Evolutionary conservation across 2,888 invertebrate species (phyloP), one percentile per base, ranked within the genome.

Genomic region (Boloria selene): DNA sequence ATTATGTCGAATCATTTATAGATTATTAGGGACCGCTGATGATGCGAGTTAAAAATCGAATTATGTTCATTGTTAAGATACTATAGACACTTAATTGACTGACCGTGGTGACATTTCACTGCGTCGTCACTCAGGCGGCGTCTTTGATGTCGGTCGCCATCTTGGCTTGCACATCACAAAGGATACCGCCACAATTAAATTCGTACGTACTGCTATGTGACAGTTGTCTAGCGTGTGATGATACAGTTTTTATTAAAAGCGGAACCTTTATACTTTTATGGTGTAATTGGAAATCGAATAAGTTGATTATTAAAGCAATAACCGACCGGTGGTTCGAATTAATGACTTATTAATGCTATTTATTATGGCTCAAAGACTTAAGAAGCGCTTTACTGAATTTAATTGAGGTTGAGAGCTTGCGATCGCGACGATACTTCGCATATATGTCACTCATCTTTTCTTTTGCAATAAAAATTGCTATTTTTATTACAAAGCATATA

Each of bases 41-140:
- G 47, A 16, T 17, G 60, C 50, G 26, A 58, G 16, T 58, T 59
- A 52, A 58, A 58, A 53, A 62, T 63, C 65, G 67, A 68, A 68
- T 70, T 60, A 65, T 50, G 56, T 44, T 54, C 58, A 63, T 65
- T 65, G 61, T 61, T 61, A 65, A 61, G 53, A 63, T 60, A 54
- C 65, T 58, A 59, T 59, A 65, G 60, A 66, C 82, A 79, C 84
- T 86, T 90, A 90, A 90, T 90, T 88, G 87, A 86, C 85, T 79
- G 84, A 86, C 84, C 86, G 85, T 85, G 90, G 90, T 90, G 91
- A 92, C 90, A 92, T 92, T 91, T 90, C 82, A 82, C 82, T 74
- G 84, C 77, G 82, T 80, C 80, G 67, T 83, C 85, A 84, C 84
- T 82, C 84, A 77, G 68, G 84, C 89, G 88, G 88, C 80, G 38